Evolutionary conservation across 2,797 vertebrate species (phyloP), one percentile per base, ranked within the genome.

Genomic region (Somateria mollissima): DNA sequence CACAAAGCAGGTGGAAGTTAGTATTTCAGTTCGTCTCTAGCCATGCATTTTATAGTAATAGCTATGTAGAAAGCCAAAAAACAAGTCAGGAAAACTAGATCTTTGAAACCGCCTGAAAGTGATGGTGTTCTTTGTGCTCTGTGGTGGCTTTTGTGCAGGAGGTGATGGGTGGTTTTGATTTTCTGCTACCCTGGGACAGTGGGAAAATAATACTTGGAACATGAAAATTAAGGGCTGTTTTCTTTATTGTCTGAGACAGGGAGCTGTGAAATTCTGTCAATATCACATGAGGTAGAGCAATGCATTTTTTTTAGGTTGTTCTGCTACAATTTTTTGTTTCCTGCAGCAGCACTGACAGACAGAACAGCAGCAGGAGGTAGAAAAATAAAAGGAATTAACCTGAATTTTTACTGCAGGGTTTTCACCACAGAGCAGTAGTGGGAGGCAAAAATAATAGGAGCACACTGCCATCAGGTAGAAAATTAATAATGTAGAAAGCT

Each of bases 381-480:
- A 69, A 93, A 91, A 96, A 94, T 75, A 85, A 89, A 93, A 95
- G 47, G 72, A 78, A 74, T 92, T 83, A 89, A 86, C 75, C 76
- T 81, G 66, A 74, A n/a, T 64, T 95, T 80, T 90, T 81, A 82
- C 89, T 87, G 90, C 72, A 84, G 92, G 18, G n/a, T 86, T 95
- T 96, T 92, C 51, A 90, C 94, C 78, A 37, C 60, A 83, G 92
- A 74, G 86, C 56, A 92, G 1, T 60, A 90, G 87, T 92, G 49
- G 89, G 89, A 95, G 90, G 85, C 36, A 89, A 89, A 95, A 95
- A 90, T 90, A 95, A 90, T 76, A 82, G 56, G 37, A 94, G 43
- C 22, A 51, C 18, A 39, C 57, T 91, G 87, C 77, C 45, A 83
- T 89, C 71, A 89, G 69, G 83, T 86, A 90, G 74, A 89, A 91